Evolutionary conservation across 2,797 vertebrate genomes (phyloP), one percentile per base, ranked within the genome.

Genomic region (Platalea minor): DNA sequence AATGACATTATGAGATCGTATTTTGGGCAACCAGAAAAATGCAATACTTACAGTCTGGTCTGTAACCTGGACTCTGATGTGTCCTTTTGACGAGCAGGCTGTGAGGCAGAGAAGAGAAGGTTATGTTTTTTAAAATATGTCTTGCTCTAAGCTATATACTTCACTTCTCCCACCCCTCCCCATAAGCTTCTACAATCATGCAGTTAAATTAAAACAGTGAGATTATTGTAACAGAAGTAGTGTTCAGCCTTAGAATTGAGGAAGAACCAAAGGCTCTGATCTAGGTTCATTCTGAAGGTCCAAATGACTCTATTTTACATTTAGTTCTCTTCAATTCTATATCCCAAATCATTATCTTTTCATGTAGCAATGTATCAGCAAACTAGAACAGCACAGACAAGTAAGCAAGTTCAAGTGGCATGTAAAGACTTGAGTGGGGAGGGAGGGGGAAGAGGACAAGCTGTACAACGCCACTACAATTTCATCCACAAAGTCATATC

Each of bases 81-180:
- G 82, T 94, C 84, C 88, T 92, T 94, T 96, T 97, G 64, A 97
- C 2, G 0, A 97, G 94, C 54, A 96, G 57, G 45, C 94, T 97
- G 75, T 35, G 89, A 91, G 46, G 37, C 78, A 96, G 50, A 88
- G 31, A n/a, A 89, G 56, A 73, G 26, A 65, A 43, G 6, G 37
- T 45, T 75, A 45, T 9, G 13, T 6, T n/a, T 87, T 81, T 83
- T 48, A 31, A 76, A 88, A 17, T 41, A 33, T 2, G 5, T 51
- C 24, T n/a, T 90, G 17, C 29, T 70, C 24, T 79, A 68, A 68
- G 12, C 16, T 54, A 9, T 35, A 3, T 26, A 35, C 12, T 70
- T 75, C 25, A 17, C 9, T 93, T 61, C 18, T 68, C 37, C n/a
- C 23, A 17, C 5, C 0, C 11, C 12, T 69, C 9, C 29, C 43